Base-by-base conservation (phyloP, 2,113 vertebrate genomes). In the Sphaerodactylus townsendi region DNA sequence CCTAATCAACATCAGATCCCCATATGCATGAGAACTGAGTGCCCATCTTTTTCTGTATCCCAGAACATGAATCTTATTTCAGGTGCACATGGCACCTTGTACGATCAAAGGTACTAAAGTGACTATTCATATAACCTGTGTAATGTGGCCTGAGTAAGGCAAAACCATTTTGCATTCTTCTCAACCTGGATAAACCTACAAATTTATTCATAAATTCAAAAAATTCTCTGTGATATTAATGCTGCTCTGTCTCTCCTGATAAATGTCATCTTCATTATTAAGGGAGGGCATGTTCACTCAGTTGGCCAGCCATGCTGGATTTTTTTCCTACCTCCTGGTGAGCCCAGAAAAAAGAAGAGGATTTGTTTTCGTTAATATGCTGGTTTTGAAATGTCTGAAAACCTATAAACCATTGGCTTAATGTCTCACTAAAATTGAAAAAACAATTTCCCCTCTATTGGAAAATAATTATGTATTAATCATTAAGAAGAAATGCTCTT, bases 321-420 rank as follows among this genome's bases (percentile, higher is more conserved):
- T 86, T 72, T 65, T 10, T 79, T 87, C 10, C 23, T 74, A 39
- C 70, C 68, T 25, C 76, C 84, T 46, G 77, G 53, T 77, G 3
- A 30, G 21, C 44, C 50, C 78, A 82, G 39, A 85, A 33, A 15
- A 11, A 84, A 86, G 1, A 5, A 89, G 62, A 0, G 71, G 10
- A 10, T 81, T 77, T n/a, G 21, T 9, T 85, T 6, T 0, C 65
- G 79, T 72, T 72, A 80, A 86, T 82, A 10, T 86, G 90, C 82
- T 65, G 84, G 56, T 3, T 53, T 46, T 14, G 78, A 69, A 2
- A 76, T 81, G 25, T 1, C 14, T 75, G 87, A 65, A 84, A 83
- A 11, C 28, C 0, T 0, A 7, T 30, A 87, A 73, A 19, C 69
- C 0, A 0, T 2, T 79, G 35, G 28, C 17, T 87, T 82, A 86